phyloP scores from a whole-genome alignment of 2,113 vertebrate species.

The Alouatta palliata region DNA sequence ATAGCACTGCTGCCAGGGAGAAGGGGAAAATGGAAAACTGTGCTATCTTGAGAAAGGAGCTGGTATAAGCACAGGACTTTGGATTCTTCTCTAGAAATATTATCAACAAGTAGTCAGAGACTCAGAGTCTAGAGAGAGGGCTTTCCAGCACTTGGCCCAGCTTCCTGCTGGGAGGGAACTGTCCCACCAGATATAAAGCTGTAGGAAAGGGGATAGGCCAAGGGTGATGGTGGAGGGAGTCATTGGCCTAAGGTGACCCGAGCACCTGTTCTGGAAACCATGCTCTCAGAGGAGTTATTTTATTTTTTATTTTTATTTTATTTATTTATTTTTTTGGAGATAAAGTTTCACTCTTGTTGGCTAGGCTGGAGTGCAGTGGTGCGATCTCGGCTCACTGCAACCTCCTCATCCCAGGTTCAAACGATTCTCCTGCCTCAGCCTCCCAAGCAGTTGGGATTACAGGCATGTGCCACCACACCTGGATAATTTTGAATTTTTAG shows the following conservation, averaged over 20 bases:
- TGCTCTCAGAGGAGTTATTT: neutral
- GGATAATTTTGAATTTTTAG: too few species aligned
- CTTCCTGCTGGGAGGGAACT: neutral
- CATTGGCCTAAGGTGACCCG: neutral
- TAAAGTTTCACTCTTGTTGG: too few species aligned
- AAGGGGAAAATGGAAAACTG: conserved; percentile 74
- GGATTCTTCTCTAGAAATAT: neutral
- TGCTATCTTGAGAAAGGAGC: conserved; percentile 69
- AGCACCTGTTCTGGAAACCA: conserved; percentile 57
- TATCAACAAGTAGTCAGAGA: conserved; percentile 56
- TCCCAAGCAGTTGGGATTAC: too few species aligned
- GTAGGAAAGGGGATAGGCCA: neutral
- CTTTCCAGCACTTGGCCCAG: neutral
- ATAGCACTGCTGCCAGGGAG: conserved; percentile 61
- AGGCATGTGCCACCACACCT: too few species aligned
- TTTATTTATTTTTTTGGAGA: too few species aligned
- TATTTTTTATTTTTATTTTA: too few species aligned
- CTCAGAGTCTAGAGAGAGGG: neutral
- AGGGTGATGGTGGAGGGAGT: neutral
- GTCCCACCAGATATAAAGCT: neutral
- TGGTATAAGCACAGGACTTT: conserved; percentile 6
- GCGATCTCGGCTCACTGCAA: too few species aligned
- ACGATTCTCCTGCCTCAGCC: too few species aligned
- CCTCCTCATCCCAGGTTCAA: too few species aligned
- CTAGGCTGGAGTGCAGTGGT: too few species aligned